Base-by-base conservation (phyloP, 2,888 invertebrate species). In the Netelia virgata region DNA sequence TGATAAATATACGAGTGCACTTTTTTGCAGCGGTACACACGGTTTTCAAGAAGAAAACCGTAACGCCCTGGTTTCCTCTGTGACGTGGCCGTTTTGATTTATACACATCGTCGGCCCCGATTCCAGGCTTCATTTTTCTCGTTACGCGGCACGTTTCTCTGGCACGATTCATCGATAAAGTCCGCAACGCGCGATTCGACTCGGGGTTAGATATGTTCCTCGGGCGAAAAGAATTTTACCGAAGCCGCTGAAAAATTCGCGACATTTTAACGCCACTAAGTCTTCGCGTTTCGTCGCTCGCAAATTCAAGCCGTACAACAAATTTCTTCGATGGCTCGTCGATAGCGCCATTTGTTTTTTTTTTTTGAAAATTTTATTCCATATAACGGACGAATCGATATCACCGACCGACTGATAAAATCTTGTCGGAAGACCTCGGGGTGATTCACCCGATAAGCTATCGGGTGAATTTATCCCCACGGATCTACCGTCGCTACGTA, bases 381-480 rank as follows among this genome's bases (percentile, higher is more conserved):
- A 36, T 36, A 36, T 6, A 6, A 36, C 36, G 36, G 6, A 6
- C 5, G 36, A 6, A 36, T 36, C 36, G 36, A 36, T 36, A 36
- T 36, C 36, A 36, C 14, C 14, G 64, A n/a, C 53, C n/a, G 55
- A 64, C 64, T 73, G 68, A 73, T 53, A 73, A 72, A 74, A 80
- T 68, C 73, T 73, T 59, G 73, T 80, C 68, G 57, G 73, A 16
- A 47, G 64, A 59, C 23, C 23, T 18, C 11, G 59, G 43, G 73
- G 68, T 74, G 68, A 74, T 68, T 80, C 80, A 80, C 68, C 73
- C 68, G 73, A 80, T 80, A 80, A 80, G 80, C 80, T 41, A 14
- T 55, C 55, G 41, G 66, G 3, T 66, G 6, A 36, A 36, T 66
- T 57, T 68, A 74, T 80, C 80, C 20, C 59, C 68, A 68, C 61